phyloP scores from a whole-genome alignment of 2,113 vertebrate genomes.

The Junco hyemalis region DNA sequence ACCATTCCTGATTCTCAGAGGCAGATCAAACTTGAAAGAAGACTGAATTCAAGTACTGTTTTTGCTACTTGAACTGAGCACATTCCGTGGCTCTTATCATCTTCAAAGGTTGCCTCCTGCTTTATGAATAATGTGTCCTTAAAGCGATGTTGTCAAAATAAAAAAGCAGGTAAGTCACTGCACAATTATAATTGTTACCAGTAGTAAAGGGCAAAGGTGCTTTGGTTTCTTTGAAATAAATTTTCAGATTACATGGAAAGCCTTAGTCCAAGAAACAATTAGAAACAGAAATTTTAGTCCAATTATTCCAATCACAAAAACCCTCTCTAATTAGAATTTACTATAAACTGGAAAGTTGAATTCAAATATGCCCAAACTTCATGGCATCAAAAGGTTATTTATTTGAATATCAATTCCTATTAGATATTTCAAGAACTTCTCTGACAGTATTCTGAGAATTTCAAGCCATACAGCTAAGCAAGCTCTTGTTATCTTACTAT shows the following conservation, averaged over 20 bases:
- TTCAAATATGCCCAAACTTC: not conserved
- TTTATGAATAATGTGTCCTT: slow-evolving; percentile 49
- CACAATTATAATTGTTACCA: not conserved
- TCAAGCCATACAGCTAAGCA: not conserved
- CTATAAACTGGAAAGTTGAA: not conserved
- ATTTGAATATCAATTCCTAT: not conserved
- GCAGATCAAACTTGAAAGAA: slow-evolving; percentile 45
- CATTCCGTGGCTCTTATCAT: not conserved
- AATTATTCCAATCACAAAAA: not conserved
- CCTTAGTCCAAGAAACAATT: not conserved
- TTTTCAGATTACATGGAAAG: not conserved
- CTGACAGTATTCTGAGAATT: not conserved
- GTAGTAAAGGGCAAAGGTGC: not conserved
- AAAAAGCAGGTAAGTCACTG: not conserved
- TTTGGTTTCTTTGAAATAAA: not conserved
- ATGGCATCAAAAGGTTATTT: not conserved
- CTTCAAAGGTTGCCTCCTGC: slow-evolving; percentile 53
- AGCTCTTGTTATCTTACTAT: not conserved
- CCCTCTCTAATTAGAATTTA: not conserved
- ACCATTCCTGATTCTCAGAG: slow-evolving; percentile 20
- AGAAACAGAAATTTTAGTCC: not conserved
- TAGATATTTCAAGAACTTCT: not conserved
- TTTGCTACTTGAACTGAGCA: slow-evolving; percentile 27
- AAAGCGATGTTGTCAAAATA: slow-evolving; percentile 50
- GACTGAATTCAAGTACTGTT: slow-evolving; percentile 14